Evolutionary conservation across 2,888 invertebrate genomes (phyloP).

Genomic region (Thalpophila matura): DNA sequence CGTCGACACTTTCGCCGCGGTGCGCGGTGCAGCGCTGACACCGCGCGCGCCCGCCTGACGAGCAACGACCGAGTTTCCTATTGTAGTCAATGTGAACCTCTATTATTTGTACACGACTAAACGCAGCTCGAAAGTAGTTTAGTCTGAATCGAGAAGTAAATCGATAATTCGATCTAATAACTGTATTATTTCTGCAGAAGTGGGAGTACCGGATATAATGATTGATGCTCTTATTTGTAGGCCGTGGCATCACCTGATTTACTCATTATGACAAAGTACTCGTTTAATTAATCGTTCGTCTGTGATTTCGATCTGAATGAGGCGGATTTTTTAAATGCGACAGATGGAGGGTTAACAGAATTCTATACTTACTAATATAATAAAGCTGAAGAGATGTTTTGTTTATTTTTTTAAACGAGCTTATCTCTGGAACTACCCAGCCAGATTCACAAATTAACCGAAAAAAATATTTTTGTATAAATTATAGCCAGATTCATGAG

Average conservation of each 20-base stretch:
- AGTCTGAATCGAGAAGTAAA: neutral
- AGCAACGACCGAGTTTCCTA: constrained; percentile 5
- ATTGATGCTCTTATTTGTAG: constrained; percentile 3
- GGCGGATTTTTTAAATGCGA: too few relatives aligned
- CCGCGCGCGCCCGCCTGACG: constrained; percentile 1
- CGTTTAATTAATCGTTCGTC: too few relatives aligned
- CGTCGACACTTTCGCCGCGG: constrained; percentile 48
- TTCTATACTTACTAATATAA: too few relatives aligned
- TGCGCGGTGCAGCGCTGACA: neutral
- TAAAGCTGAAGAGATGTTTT: too few relatives aligned
- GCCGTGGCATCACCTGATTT: neutral
- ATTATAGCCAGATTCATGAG: too few relatives aligned
- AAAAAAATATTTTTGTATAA: too few relatives aligned
- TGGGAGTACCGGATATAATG: neutral
- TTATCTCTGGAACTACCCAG: too few relatives aligned
- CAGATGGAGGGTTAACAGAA: too few relatives aligned
- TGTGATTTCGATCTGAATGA: too few relatives aligned
- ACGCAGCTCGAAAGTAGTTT: neutral
- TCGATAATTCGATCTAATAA: neutral
- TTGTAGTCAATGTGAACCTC: constrained; percentile 25
- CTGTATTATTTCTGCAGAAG: neutral
- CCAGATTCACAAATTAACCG: too few relatives aligned
- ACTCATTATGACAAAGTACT: too few relatives aligned
- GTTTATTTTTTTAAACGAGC: too few relatives aligned
- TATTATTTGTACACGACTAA: constrained; percentile 4